These are phyloP conservation scores for Channa maculata DNA, from an alignment of 2,113 vertebrate species.

Conservation along the genomic window DNA sequence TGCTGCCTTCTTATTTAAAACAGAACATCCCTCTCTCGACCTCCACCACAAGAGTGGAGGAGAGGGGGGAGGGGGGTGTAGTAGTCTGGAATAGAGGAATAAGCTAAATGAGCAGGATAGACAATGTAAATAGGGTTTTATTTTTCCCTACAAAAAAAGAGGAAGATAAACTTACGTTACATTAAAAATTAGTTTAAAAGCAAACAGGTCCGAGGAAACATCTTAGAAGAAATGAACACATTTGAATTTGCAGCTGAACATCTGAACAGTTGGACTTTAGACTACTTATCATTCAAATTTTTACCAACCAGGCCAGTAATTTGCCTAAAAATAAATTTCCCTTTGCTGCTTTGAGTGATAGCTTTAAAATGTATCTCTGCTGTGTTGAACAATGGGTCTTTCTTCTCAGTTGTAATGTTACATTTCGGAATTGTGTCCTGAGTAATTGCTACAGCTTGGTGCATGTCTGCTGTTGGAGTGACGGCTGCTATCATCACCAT, in stretches of 20 bases:
- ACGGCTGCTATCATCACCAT: constrained; percentile 5
- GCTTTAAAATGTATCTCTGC: constrained; percentile 10
- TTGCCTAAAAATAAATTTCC: constrained; percentile 23
- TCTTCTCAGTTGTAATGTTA: constrained; percentile 31
- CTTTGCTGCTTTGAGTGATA: constrained; percentile 1
- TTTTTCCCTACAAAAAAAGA: background rate
- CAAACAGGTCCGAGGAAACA: constrained; percentile 1
- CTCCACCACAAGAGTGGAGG: constrained; percentile 62
- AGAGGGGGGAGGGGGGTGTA: constrained; percentile 1
- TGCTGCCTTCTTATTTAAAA: constrained; percentile 88
- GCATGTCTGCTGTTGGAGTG: constrained; percentile 14
- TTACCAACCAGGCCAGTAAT: background rate
- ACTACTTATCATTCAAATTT: constrained; percentile 3
- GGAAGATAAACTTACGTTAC: background rate
- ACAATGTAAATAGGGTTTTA: constrained; percentile 18
- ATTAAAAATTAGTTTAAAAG: constrained; percentile 1
- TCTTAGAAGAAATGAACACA: background rate
- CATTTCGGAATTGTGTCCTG: constrained; percentile 29
- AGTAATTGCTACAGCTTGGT: constrained; percentile 31
- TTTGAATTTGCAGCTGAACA: constrained; percentile 6
- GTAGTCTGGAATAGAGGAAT: constrained; percentile 25
- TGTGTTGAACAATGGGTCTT: constrained; percentile 6
- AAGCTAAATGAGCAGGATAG: constrained; percentile 53
- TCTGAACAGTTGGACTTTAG: background rate
- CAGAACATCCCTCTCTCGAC: constrained; percentile 81